Conservation (phyloP, 2,797 vertebrate species). For the Acestrorhynchus altus region DNA sequence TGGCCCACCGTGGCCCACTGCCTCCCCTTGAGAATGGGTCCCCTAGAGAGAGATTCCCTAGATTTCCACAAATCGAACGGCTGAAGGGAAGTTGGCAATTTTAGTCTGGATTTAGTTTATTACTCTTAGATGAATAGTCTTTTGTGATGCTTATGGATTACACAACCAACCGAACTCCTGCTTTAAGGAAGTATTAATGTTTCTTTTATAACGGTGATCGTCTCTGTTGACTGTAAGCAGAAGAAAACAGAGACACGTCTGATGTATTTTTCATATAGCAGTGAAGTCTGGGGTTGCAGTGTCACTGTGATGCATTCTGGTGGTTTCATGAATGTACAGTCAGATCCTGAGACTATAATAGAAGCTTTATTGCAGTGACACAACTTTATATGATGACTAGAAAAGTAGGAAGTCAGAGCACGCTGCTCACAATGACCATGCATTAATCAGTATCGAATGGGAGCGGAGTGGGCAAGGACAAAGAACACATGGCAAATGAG, state of each 20-base stretch:
- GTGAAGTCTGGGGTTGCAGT: background rate
- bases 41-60: too few species aligned
- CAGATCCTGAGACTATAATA: background rate
- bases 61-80: background rate
- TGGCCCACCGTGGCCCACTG: too few species aligned
- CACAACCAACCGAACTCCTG: background rate
- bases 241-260: background rate
- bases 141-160: background rate
- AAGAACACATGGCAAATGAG: background rate
- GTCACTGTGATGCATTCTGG: background rate
- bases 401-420: background rate
- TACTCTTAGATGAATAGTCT: background rate
- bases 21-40: too few species aligned
- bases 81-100: background rate
- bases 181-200: too few species aligned
- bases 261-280: background rate
- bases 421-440: constrained; percentile 9
- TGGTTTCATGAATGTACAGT: background rate
- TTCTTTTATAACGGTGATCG: background rate
- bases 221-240: background rate
- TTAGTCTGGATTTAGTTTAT: background rate
- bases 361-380: background rate
- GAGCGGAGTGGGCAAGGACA: background rate
- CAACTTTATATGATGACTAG: background rate
- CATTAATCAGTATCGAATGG: background rate